Evolutionary conservation across 1,140 invertebrate genomes (phyloP), one percentile per base, ranked within the genome.

Genomic region (Vanessa tameamea): DNA sequence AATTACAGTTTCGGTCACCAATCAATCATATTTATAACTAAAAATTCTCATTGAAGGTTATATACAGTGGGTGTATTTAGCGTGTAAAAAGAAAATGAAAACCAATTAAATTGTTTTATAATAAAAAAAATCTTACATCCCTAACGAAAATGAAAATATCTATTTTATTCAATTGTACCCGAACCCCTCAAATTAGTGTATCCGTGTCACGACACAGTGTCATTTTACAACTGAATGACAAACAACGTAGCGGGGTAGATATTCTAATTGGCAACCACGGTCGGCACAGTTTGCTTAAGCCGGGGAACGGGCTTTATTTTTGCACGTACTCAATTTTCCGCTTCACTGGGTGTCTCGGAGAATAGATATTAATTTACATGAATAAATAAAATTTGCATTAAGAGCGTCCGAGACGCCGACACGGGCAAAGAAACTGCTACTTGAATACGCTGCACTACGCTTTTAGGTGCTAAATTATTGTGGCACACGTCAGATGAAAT

Each of bases 341-440:
- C 83, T 79, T 87, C 89, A 92, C 86, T 87, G 90, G 82, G 63
- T 85, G 84, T 87, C 87, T 85, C 76, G 82, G 80, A 85, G 87
- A 89, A 90, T 90, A 90, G 88, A 92, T 92, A 91, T 91, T 92
- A 92, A 92, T 91, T 92, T 92, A 91, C 90, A 92, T 92, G 89
- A 88, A 92, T 92, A 92, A 92, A 92, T 92, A 91, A 90, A 91
- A 92, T 92, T 92, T 92, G 89, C 90, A 92, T 91, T 89, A 90
- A 88, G 76, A 90, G 87, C 87, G 86, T 85, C 83, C 81, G 72
- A 87, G 82, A 78, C 79, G 75, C 59, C 77, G 77, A 57, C 51
- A 77, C 65, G 75, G 72, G 82, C 77, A 82, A 86, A 86, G 82
- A 83, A 88, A 88, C 82, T 83, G 84, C 83, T 83, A 81, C 82